Evolutionary conservation across 2,888 invertebrate genomes (phyloP).

Genomic region (Incurvaria masculella): DNA sequence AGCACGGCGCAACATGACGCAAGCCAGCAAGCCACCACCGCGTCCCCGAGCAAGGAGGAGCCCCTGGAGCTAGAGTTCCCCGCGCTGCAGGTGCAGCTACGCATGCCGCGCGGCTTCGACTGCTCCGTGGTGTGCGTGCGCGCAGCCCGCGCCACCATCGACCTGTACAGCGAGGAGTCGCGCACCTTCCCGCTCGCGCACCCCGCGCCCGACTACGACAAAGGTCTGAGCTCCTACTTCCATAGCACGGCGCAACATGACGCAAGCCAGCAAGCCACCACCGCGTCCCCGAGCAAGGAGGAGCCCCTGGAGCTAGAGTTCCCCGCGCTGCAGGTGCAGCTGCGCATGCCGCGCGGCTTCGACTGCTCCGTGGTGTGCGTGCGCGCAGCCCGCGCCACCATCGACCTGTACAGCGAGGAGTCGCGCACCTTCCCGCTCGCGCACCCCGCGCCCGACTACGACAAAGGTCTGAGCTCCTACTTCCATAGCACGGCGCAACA

Average conservation of each 20-base stretch:
- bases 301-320: conserved; percentile 53
- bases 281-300: no score
- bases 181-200: conserved; percentile 26
- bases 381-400: conserved; percentile 51
- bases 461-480: no score
- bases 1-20: no score
- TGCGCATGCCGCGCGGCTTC: conserved; percentile 56
- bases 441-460: conserved; percentile 26
- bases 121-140: conserved; percentile 53
- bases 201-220: conserved; percentile 24
- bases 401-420: conserved; percentile 59
- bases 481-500: no score
- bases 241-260: no score
- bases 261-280: no score
- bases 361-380: conserved; percentile 52
- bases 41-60: no score
- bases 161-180: conserved; percentile 55
- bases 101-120: conserved; percentile 54
- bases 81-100: conserved; percentile 48
- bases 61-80: conserved; percentile 53
- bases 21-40: no score
- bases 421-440: conserved; percentile 26
- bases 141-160: conserved; percentile 53
- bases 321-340: conserved; percentile 46
- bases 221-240: no score